These are phyloP conservation scores for Lota lota DNA, from an alignment of 2,113 vertebrate species.

Conservation along the genomic window DNA sequence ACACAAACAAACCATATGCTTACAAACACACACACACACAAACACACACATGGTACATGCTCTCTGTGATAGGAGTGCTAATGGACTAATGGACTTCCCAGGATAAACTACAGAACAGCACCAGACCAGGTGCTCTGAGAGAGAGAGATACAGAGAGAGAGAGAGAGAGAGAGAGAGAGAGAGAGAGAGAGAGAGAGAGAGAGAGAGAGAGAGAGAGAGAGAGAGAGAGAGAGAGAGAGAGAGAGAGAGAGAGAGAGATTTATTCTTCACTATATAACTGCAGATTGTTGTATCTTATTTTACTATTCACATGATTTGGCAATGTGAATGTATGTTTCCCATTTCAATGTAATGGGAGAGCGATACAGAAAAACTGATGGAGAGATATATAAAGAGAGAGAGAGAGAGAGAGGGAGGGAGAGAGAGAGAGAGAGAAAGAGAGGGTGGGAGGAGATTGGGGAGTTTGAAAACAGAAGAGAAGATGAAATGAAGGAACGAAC, in stretches of 20 bases:
- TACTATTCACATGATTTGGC: too few relatives aligned
- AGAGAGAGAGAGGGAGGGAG: background rate
- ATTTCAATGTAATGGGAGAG: too few relatives aligned
- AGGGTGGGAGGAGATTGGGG: constrained; percentile 15
- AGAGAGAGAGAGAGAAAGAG: constrained; percentile 9
- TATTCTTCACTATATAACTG: too few relatives aligned
- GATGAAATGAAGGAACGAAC: background rate
- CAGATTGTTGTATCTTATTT: too few relatives aligned
- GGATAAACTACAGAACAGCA: too few relatives aligned
- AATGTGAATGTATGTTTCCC: too few relatives aligned
- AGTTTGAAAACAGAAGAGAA: background rate
- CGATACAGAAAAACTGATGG: background rate
- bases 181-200: background rate
- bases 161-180: background rate
- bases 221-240: background rate
- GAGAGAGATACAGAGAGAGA: background rate
- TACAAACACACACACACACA: too few relatives aligned
- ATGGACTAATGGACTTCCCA: too few relatives aligned
- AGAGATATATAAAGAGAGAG: background rate
- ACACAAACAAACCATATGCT: too few relatives aligned
- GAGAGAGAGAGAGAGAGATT: background rate
- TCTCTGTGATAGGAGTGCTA: too few relatives aligned
- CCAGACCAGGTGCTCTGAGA: background rate
- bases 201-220: background rate
- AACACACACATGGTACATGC: too few relatives aligned